A percentile compares a stretch with the other conserved stretches of the same genome.
These are phyloP conservation scores for Seira sanloemensis DNA, from an alignment of 2,888 invertebrate species.

Conservation along the genomic window DNA sequence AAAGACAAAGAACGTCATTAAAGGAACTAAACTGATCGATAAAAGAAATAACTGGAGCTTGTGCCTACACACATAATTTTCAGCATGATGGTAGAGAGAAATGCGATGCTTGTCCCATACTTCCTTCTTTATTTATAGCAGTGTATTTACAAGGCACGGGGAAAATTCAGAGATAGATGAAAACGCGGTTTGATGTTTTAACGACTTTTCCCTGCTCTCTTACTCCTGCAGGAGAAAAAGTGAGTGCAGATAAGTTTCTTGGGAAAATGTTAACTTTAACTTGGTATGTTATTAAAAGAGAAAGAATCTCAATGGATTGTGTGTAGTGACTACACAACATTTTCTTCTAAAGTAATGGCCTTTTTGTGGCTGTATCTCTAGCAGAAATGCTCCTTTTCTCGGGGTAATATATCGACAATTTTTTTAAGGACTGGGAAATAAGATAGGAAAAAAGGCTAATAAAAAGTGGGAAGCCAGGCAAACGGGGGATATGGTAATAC, in stretches of 20 bases:
- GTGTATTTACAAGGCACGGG: background rate
- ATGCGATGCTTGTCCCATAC: background rate
- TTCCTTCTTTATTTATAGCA: background rate
- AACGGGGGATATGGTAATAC: background rate
- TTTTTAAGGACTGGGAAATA: background rate
- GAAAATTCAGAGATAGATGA: background rate
- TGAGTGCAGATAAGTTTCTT: too few species aligned
- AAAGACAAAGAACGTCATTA: conserved; percentile 61
- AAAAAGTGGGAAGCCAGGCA: conserved; percentile 8
- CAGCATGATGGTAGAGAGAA: background rate
- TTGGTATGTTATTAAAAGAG: background rate
- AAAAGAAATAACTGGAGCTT: conserved; percentile 40
- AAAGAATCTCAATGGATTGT: background rate
- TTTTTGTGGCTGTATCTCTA: background rate
- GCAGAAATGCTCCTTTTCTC: background rate
- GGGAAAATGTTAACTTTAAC: background rate
- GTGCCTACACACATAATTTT: background rate
- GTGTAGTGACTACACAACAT: background rate
- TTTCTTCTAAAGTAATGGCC: background rate
- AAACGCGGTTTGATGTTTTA: conserved; percentile 7
- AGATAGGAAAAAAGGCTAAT: background rate
- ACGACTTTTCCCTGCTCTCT: conserved; percentile 5
- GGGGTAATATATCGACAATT: background rate
- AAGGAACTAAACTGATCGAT: conserved; percentile 44
- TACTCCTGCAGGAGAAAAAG: background rate